Percentiles rank a stretch among this genome's conserved stretches.
Evolutionary conservation across 2,888 invertebrate genomes (phyloP).

Genomic region (Amblyjoppa fuscipennis): DNA sequence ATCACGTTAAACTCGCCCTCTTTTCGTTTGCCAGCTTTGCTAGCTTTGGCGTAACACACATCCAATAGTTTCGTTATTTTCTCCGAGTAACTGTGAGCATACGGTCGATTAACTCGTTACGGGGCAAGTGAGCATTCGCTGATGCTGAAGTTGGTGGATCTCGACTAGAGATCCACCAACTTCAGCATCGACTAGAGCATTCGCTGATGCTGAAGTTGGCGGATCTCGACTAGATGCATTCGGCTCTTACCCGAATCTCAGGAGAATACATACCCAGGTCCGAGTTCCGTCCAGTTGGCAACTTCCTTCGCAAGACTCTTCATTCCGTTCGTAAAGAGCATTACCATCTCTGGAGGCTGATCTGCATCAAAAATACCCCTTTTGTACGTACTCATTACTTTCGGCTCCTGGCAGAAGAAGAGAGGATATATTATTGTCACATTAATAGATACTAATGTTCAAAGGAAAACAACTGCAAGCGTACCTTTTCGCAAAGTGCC

Average conservation of each 20-base stretch:
- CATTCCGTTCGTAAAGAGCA: slow-evolving; percentile 69
- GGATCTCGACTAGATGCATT: background rate
- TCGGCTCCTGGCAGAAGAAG: slow-evolving; percentile 74
- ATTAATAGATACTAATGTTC: background rate
- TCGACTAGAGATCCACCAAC: background rate
- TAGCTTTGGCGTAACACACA: slow-evolving; percentile 56
- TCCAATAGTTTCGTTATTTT: slow-evolving; percentile 74
- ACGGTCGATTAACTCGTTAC: background rate
- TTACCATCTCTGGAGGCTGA: slow-evolving; percentile 64
- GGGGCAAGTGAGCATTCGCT: background rate
- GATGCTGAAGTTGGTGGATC: background rate
- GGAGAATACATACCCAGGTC: slow-evolving; percentile 69
- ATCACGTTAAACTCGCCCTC: slow-evolving; percentile 80
- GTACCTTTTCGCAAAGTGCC: slow-evolving; percentile 86
- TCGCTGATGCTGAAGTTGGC: background rate
- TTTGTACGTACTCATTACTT: slow-evolving; percentile 67
- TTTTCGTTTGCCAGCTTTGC: background rate
- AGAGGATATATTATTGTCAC: background rate
- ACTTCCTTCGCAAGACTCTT: slow-evolving; percentile 69
- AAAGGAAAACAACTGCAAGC: background rate
- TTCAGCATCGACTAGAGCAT: too few relatives aligned
- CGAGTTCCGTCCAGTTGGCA: slow-evolving; percentile 76
- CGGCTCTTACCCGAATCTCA: background rate
- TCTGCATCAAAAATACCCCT: slow-evolving; percentile 73
- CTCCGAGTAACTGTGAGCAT: slow-evolving; percentile 68